These are phyloP conservation scores for Pseudococcus jackbeardsleyi DNA, from an alignment of 2,888 invertebrate species.

Conservation along the genomic window DNA sequence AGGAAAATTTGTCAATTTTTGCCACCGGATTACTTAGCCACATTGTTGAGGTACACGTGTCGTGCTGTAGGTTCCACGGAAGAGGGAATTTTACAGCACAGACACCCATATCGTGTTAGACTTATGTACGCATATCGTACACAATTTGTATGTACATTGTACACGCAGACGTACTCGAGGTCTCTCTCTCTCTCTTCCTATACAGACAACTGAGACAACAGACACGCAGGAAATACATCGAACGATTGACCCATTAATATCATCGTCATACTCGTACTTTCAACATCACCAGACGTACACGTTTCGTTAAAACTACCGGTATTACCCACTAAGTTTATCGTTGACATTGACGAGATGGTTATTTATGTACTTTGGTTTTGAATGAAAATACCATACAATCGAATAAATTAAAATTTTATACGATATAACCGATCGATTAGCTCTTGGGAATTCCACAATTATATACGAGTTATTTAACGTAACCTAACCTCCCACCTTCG, in stretches of 20 bases:
- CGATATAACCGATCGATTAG: background rate
- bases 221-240: background rate
- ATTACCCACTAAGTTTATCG: background rate
- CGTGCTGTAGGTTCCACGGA: no score
- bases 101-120: no score
- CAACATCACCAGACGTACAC: background rate
- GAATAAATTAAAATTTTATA: background rate
- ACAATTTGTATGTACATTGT: no score
- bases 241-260: constrained; percentile 4
- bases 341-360: background rate
- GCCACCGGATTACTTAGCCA: background rate
- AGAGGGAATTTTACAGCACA: no score
- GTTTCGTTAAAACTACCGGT: background rate
- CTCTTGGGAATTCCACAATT: background rate
- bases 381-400: no score
- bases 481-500: background rate
- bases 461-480: background rate
- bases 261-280: background rate
- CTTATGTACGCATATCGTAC: no score
- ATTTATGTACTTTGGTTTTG: no score
- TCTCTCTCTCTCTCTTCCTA: no score
- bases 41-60: no score
- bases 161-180: no score
- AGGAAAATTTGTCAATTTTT: background rate
- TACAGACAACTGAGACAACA: background rate